Conservation (phyloP, 1,140 invertebrate species). For the Luehdorfia chinensis region DNA sequence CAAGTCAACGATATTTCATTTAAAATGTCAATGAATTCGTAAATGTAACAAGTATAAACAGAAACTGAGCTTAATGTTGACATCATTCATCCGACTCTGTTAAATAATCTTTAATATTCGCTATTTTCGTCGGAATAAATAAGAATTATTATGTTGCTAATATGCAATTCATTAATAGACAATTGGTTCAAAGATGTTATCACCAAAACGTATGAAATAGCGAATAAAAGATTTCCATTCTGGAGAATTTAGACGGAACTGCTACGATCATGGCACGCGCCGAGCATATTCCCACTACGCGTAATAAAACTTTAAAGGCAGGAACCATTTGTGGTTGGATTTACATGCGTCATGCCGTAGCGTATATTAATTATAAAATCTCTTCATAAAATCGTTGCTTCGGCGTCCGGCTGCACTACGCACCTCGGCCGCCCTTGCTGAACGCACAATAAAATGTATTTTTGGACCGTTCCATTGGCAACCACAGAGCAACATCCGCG, state of each 20-base stretch:
- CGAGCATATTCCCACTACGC: slow-evolving; percentile 7
- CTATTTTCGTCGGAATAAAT: too few relatives aligned
- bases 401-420: slow-evolving; percentile 38
- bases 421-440: slow-evolving; percentile 58
- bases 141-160: too few relatives aligned
- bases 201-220: background rate
- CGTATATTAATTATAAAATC: slow-evolving; percentile 60
- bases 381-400: slow-evolving; percentile 46
- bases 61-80: slow-evolving; percentile 8
- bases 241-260: background rate
- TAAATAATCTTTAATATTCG: too few relatives aligned
- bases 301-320: slow-evolving; percentile 41
- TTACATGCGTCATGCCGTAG: slow-evolving; percentile 39
- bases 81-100: slow-evolving; percentile 2
- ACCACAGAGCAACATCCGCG: slow-evolving; percentile 53
- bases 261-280: background rate
- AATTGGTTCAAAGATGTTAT: too few relatives aligned
- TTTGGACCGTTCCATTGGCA: slow-evolving; percentile 65
- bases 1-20: background rate
- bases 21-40: background rate
- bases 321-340: slow-evolving; percentile 51
- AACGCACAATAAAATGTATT: slow-evolving; percentile 70
- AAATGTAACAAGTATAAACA: slow-evolving; percentile 13
- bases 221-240: background rate
- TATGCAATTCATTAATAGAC: too few relatives aligned